Conservation (phyloP, 1,140 invertebrate species). For the Pseudomyrmex concolor region DNA sequence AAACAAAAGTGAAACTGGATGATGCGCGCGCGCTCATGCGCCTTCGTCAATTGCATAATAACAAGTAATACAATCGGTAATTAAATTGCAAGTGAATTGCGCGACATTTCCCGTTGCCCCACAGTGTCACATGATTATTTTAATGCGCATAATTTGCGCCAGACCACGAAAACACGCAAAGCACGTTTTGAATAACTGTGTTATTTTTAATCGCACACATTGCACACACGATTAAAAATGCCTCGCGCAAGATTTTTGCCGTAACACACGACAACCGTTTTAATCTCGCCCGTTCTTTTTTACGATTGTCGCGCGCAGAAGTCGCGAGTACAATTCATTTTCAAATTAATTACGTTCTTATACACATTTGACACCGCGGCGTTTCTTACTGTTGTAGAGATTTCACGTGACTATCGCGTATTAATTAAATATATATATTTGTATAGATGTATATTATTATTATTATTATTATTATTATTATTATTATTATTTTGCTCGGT, state of each 20-base stretch:
- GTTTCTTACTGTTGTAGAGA: background rate
- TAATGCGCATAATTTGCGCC: conserved; percentile 45
- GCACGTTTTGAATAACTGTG: background rate
- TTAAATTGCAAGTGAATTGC: conserved; percentile 48
- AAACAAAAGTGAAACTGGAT: conserved; percentile 56
- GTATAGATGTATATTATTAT: too few relatives aligned
- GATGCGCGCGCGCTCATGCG: background rate
- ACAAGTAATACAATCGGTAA: conserved; percentile 42
- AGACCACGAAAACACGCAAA: background rate
- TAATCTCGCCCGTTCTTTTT: background rate
- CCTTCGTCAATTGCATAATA: conserved; percentile 33
- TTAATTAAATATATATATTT: too few relatives aligned
- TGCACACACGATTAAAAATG: background rate
- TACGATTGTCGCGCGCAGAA: background rate
- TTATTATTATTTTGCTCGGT: too few relatives aligned
- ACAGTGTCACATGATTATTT: conserved; percentile 37
- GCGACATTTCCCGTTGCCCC: conserved; percentile 23
- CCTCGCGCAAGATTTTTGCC: background rate
- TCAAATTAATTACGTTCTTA: too few relatives aligned
- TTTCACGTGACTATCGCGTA: too few relatives aligned
- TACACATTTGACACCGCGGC: background rate
- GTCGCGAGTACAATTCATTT: background rate
- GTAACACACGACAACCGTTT: background rate
- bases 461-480: too few relatives aligned
- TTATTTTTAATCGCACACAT: too few relatives aligned